Percentiles rank a stretch among this genome's conserved stretches.
phyloP scores from a whole-genome alignment of 92 coral and sea anemone species.

The Phenganax stokvisi region DNA sequence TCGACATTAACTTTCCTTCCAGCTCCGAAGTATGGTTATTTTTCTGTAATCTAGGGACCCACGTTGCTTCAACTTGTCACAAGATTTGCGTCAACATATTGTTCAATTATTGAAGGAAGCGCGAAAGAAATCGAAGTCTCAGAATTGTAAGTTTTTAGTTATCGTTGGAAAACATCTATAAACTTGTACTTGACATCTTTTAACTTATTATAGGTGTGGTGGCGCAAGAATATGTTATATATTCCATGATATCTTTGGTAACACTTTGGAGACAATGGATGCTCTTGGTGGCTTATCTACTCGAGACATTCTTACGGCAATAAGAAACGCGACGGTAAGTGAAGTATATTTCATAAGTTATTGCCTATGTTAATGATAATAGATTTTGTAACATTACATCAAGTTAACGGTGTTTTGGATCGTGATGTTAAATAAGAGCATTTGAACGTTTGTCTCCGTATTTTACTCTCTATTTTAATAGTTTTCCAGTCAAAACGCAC shows the following conservation, averaged over 20 bases:
- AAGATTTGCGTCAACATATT: constrained; percentile 85
- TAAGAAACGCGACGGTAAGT: constrained; percentile 90
- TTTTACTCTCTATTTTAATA: no score
- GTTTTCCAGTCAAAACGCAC: background rate
- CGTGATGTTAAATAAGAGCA: background rate
- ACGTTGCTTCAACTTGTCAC: constrained; percentile 86
- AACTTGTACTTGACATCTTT: no score
- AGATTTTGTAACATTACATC: background rate
- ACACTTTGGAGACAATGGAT: constrained; percentile 71
- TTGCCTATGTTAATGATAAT: background rate
- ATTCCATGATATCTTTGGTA: constrained; percentile 91
- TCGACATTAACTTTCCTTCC: background rate
- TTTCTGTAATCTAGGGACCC: constrained; percentile 57
- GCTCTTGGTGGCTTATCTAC: constrained; percentile 93
- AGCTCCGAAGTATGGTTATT: background rate
- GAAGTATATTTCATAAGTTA: background rate
- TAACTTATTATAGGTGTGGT: constrained; percentile 61
- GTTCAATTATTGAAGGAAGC: constrained; percentile 93
- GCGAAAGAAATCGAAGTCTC: constrained; percentile 87
- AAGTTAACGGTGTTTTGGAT: background rate
- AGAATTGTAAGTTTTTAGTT: constrained; percentile 67
- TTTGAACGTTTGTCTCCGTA: background rate
- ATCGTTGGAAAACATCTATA: background rate
- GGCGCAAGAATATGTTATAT: constrained; percentile 97
- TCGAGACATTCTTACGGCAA: constrained; percentile 89